A percentile compares a stretch with the other conserved stretches of the same genome.
phyloP scores from a whole-genome alignment of 2,797 vertebrate genomes.

The Poeciliopsis paucimaculata region DNA sequence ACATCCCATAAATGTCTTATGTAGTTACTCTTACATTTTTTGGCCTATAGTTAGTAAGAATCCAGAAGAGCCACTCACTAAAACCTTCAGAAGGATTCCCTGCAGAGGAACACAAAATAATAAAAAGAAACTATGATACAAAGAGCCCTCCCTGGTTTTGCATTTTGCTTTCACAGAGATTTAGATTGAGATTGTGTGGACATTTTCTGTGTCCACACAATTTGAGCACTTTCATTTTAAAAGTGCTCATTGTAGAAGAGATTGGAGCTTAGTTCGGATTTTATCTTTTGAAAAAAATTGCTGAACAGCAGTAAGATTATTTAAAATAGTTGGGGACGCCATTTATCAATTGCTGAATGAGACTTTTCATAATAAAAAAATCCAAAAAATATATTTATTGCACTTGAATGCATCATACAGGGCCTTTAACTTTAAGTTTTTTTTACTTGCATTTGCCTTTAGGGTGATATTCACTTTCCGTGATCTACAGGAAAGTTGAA shows the following conservation, averaged over 20 bases:
- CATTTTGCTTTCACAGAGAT: background rate
- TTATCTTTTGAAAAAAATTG: background rate
- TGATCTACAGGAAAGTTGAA: conserved; percentile 25
- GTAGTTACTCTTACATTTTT: background rate
- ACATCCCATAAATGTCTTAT: background rate
- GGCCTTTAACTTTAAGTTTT: background rate
- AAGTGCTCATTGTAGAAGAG: background rate
- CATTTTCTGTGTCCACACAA: background rate
- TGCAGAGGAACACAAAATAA: background rate
- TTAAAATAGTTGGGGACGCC: background rate
- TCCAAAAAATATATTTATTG: background rate
- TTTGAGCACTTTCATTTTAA: background rate
- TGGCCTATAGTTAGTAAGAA: background rate
- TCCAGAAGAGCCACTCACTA: background rate
- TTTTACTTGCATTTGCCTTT: conserved; percentile 19
- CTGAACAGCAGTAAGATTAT: background rate
- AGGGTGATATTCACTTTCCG: conserved; percentile 37
- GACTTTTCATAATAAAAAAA: background rate
- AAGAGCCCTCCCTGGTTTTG: background rate
- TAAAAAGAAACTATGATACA: background rate
- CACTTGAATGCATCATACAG: background rate
- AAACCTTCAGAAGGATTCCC: background rate
- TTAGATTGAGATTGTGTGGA: background rate
- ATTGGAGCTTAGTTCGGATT: background rate
- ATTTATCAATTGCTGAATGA: background rate